These are phyloP conservation scores for Microtus ochrogaster DNA, from an alignment of 2,113 vertebrate species.

Conservation along the genomic window DNA sequence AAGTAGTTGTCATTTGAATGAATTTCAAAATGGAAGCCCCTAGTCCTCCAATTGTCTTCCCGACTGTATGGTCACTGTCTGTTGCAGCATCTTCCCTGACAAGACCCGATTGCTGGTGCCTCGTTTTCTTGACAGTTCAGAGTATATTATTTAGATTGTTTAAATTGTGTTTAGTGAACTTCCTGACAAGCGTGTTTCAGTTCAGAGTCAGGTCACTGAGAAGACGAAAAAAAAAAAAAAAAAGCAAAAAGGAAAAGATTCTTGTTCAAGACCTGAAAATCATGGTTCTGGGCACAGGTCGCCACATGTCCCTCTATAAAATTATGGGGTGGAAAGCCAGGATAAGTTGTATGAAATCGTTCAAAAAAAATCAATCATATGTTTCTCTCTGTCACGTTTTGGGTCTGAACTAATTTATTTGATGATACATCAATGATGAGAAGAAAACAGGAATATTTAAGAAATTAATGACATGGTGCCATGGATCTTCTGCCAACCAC, in stretches of 20 bases:
- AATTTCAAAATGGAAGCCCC: constrained; percentile 31
- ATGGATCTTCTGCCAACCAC: constrained; percentile 73
- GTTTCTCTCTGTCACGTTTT: constrained; percentile 75
- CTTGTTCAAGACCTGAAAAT: constrained; percentile 4
- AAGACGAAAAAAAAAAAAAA: constrained; percentile 15
- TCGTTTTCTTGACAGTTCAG: constrained; percentile 52
- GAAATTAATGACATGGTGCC: constrained; percentile 78
- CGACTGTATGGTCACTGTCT: background rate
- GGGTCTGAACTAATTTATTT: constrained; percentile 79
- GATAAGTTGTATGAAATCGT: constrained; percentile 28
- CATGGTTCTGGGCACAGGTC: constrained; percentile 47
- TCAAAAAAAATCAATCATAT: constrained; percentile 75
- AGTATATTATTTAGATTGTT: constrained; percentile 66
- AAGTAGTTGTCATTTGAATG: constrained; percentile 57
- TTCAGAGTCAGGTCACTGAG: constrained; percentile 43
- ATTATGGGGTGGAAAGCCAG: constrained; percentile 40
- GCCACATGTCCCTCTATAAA: constrained; percentile 36
- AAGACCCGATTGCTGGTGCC: constrained; percentile 11
- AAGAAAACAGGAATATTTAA: constrained; percentile 79
- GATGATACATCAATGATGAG: constrained; percentile 74
- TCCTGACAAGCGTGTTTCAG: constrained; percentile 58
- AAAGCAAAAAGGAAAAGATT: background rate
- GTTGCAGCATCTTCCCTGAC: background rate
- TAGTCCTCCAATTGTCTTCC: background rate
- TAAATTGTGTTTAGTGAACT: constrained; percentile 72